Conservation (phyloP, 2,797 vertebrate genomes). For the Atherinosoma microstoma region DNA sequence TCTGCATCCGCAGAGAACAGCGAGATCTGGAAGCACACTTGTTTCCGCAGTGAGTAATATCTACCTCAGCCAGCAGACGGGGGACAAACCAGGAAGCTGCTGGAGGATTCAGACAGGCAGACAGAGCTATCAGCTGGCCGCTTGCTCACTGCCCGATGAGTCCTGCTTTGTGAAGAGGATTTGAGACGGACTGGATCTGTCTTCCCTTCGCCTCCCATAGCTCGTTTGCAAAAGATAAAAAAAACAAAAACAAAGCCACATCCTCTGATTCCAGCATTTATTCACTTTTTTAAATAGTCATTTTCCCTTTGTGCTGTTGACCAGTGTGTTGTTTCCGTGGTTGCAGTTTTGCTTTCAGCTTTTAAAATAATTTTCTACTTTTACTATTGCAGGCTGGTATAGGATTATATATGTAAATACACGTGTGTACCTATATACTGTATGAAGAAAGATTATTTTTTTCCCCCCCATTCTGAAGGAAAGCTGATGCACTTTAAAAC, state of each 20-base stretch:
- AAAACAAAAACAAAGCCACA: constrained; percentile 62
- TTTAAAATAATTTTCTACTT: constrained; percentile 78
- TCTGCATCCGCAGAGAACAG: constrained; percentile 82
- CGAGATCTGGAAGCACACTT: constrained; percentile 87
- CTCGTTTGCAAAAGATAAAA: constrained; percentile 72
- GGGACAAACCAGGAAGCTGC: constrained; percentile 81
- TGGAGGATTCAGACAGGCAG: constrained; percentile 69
- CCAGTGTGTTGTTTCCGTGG: constrained; percentile 78
- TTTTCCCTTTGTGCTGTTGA: constrained; percentile 88
- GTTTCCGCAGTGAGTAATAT: constrained; percentile 88
- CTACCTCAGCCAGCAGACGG: constrained; percentile 93
- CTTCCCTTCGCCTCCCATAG: constrained; percentile 67
- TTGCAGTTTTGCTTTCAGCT: constrained; percentile 64
- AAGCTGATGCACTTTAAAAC: constrained; percentile 80
- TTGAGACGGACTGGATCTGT: constrained; percentile 95
- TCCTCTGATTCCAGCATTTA: constrained; percentile 71
- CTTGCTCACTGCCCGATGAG: constrained; percentile 68
- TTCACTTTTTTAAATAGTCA: constrained; percentile 39
- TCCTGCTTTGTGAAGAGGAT: constrained; percentile 75
- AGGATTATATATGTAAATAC: constrained; percentile 61
- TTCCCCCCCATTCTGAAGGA: constrained; percentile 79
- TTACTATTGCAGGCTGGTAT: constrained; percentile 66
- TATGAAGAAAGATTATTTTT: constrained; percentile 62
- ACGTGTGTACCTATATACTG: constrained; percentile 67
- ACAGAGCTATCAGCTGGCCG: constrained; percentile 71